Conservation (phyloP, 2,113 vertebrate species). For the Cinclus mexicanus region DNA sequence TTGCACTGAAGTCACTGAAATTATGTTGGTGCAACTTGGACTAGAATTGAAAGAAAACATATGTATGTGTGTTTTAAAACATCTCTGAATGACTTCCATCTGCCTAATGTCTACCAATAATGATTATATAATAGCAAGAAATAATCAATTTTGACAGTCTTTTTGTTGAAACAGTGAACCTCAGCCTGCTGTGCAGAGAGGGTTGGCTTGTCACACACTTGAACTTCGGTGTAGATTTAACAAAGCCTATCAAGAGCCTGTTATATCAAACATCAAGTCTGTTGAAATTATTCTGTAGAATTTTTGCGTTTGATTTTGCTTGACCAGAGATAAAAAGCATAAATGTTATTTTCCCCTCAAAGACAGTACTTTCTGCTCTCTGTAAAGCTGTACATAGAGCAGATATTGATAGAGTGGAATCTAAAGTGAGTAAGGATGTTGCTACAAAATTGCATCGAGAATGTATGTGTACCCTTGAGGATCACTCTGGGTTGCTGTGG, state of each 20-base stretch:
- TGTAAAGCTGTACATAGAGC: not conserved
- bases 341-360: not conserved
- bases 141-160: constrained; percentile 3
- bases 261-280: not conserved
- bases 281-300: not conserved
- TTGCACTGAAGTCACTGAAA: not conserved
- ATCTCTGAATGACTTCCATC: not conserved
- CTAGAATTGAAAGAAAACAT: not conserved
- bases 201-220: not conserved
- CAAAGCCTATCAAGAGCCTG: not conserved
- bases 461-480: not conserved
- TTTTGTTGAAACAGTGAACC: not conserved
- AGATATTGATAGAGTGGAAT: not conserved
- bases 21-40: not conserved
- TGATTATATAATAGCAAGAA: constrained; percentile 27
- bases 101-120: constrained; percentile 11
- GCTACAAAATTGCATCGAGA: not conserved
- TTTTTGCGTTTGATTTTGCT: not conserved
- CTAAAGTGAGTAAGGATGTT: not conserved
- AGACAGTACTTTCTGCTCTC: not conserved
- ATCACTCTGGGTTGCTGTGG: not conserved
- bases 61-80: constrained; percentile 3
- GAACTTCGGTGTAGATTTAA: not conserved
- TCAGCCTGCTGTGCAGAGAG: not conserved
- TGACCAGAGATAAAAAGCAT: not conserved